Percentiles rank a stretch among this genome's conserved stretches.
phyloP scores from a whole-genome alignment of 2,888 invertebrate species.

The Phengaris alcon region DNA sequence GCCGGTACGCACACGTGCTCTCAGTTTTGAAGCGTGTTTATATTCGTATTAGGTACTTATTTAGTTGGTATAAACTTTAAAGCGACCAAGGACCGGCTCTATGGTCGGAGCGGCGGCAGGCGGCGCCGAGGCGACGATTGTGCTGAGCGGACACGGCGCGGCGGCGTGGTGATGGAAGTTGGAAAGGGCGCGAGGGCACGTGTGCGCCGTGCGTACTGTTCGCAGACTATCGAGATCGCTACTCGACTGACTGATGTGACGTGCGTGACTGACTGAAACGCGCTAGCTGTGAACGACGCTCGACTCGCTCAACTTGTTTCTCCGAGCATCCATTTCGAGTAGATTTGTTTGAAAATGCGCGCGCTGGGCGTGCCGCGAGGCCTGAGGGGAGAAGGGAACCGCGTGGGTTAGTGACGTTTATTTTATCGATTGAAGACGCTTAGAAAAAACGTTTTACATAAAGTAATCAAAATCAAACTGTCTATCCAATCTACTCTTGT shows the following conservation, averaged over 20 bases:
- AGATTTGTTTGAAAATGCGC: constrained; percentile 71
- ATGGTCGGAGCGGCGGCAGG: constrained; percentile 37
- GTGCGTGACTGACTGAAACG: constrained; percentile 57
- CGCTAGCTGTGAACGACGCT: constrained; percentile 45
- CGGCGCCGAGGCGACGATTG: constrained; percentile 35
- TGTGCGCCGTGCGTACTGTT: constrained; percentile 65
- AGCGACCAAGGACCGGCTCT: constrained; percentile 40
- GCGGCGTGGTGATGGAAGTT: constrained; percentile 54
- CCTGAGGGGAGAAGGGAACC: constrained; percentile 56
- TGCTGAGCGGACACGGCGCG: constrained; percentile 46
- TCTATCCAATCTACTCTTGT: neutral
- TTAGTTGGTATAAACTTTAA: constrained; percentile 45
- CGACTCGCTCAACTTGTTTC: constrained; percentile 52
- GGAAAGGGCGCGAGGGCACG: constrained; percentile 57
- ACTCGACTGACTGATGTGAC: constrained; percentile 61
- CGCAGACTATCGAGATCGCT: constrained; percentile 64
- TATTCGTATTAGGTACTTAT: constrained; percentile 63
- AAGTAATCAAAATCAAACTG: neutral
- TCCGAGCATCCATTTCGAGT: constrained; percentile 64
- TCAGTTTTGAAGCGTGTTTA: constrained; percentile 57
- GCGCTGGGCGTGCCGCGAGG: constrained; percentile 69
- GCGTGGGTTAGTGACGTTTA: constrained; percentile 35
- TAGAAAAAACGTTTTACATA: constrained; percentile 25
- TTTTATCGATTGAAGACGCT: constrained; percentile 35
- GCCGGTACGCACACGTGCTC: constrained; percentile 63